Evolutionary conservation across 2,888 invertebrate species (phyloP).

Genomic region (Eupithecia exiguata): DNA sequence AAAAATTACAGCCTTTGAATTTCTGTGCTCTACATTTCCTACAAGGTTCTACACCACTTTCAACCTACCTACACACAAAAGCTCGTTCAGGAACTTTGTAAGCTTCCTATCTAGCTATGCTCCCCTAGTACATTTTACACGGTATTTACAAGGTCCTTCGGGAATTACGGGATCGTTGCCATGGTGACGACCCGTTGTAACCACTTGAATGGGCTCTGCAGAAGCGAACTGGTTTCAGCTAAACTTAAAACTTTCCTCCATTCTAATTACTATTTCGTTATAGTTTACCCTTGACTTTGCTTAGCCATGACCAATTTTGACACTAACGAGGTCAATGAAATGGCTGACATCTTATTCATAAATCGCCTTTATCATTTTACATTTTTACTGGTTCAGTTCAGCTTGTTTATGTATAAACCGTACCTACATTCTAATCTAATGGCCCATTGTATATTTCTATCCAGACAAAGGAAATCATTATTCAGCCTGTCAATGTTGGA

Average conservation of each 20-base stretch:
- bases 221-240: not conserved
- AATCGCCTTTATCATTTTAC: not conserved
- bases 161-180: conserved; percentile 52
- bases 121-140: conserved; percentile 73
- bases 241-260: not conserved
- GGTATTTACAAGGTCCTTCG: conserved; percentile 74
- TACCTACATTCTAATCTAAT: conserved; percentile 14
- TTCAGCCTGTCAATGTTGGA: conserved; percentile 27
- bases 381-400: too few species aligned
- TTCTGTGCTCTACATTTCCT: not conserved
- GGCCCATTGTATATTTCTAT: conserved; percentile 36
- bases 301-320: not conserved
- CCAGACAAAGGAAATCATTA: conserved; percentile 41
- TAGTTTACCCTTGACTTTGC: not conserved
- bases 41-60: not conserved
- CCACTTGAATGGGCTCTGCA: conserved; percentile 14
- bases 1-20: not conserved
- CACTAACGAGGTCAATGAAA: not conserved
- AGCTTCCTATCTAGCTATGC: conserved; percentile 54
- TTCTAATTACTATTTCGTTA: not conserved
- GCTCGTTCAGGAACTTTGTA: conserved; percentile 5
- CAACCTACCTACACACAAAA: not conserved
- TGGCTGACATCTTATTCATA: not conserved
- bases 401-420: not conserved
- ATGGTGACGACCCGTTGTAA: conserved; percentile 43